A percentile compares a stretch with the other conserved stretches of the same genome.
These are phyloP conservation scores for Smithornis capensis DNA, from an alignment of 2,113 vertebrate genomes.

Conservation along the genomic window DNA sequence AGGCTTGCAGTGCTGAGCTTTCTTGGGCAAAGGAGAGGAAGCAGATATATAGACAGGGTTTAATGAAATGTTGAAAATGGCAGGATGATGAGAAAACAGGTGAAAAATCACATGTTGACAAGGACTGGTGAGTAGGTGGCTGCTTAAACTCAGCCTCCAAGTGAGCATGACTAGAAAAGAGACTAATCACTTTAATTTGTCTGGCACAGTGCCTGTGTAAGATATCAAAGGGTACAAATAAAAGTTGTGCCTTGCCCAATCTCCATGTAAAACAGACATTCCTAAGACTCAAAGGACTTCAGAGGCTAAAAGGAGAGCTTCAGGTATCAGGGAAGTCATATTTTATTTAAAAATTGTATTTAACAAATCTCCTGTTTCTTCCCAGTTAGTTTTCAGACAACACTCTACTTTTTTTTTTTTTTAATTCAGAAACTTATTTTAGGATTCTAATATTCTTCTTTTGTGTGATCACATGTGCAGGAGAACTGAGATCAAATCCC, in stretches of 20 bases:
- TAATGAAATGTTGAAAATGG: neutral
- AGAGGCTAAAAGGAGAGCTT: neutral
- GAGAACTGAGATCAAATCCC: neutral
- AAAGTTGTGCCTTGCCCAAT: neutral
- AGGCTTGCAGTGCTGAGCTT: neutral
- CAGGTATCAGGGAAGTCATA: neutral
- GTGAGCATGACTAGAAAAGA: neutral
- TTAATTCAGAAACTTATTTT: neutral
- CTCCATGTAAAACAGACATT: neutral
- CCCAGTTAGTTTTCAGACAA: neutral
- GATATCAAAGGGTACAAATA: neutral
- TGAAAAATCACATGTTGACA: slow-evolving; percentile 18
- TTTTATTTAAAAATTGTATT: neutral
- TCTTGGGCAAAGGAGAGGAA: neutral
- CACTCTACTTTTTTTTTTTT: neutral
- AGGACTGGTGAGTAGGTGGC: neutral
- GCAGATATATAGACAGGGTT: neutral
- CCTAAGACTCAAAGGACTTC: neutral
- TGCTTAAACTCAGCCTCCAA: slow-evolving; percentile 9
- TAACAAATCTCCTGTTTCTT: neutral
- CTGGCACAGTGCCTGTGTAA: neutral
- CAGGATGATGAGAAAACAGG: neutral
- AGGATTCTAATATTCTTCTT: neutral
- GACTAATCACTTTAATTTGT: neutral
- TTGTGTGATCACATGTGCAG: neutral